Evolutionary conservation across 2,113 vertebrate genomes (phyloP).

Genomic region (Hippoglossus stenolepis): DNA sequence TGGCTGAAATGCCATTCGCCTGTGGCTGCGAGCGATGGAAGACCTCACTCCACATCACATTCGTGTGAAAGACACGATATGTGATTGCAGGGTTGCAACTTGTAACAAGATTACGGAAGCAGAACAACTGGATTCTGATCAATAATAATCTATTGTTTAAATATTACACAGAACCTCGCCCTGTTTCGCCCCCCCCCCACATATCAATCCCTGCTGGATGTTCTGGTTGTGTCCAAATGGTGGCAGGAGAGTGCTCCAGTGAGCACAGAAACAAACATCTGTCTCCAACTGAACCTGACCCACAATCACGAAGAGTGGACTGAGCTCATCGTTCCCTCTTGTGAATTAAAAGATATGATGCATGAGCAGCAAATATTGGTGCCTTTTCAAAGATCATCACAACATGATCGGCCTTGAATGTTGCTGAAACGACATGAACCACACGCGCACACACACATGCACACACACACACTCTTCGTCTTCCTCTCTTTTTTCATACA

Average conservation of each 20-base stretch:
- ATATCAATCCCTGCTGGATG: slow-evolving; percentile 17
- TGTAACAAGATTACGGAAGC: background rate
- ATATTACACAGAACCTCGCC: slow-evolving; percentile 23
- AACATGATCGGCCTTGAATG: background rate
- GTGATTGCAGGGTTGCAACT: background rate
- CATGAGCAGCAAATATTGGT: background rate
- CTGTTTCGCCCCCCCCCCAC: background rate
- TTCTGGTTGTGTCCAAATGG: slow-evolving; percentile 71
- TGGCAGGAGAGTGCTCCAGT: slow-evolving; percentile 74
- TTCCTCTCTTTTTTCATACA: background rate
- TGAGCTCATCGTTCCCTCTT: slow-evolving; percentile 41
- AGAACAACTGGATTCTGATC: background rate
- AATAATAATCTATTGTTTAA: background rate
- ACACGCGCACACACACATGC: too few species aligned
- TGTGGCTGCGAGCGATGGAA: slow-evolving; percentile 34
- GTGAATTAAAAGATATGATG: slow-evolving; percentile 26
- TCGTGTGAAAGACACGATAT: slow-evolving; percentile 1
- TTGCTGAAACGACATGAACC: background rate
- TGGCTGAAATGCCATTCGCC: slow-evolving; percentile 48
- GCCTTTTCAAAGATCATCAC: slow-evolving; percentile 1
- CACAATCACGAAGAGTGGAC: slow-evolving; percentile 54
- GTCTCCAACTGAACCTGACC: slow-evolving; percentile 57
- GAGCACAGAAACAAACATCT: slow-evolving; percentile 55
- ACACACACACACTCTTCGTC: background rate
- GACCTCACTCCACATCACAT: slow-evolving; percentile 23